Evolutionary conservation across 1,140 invertebrate species (phyloP).

Genomic region (Solen grandis): DNA sequence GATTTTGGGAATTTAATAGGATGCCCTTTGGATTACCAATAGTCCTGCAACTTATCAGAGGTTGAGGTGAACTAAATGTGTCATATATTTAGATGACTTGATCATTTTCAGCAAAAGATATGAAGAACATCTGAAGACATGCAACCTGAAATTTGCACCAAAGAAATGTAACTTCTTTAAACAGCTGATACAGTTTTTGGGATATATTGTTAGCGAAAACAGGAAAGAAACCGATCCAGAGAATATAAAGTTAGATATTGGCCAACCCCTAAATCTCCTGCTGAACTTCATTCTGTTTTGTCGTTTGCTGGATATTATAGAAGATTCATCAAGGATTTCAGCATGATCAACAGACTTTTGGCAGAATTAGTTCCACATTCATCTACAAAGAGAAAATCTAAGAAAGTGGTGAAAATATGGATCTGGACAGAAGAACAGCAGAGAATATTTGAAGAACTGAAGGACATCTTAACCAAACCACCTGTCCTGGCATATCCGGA

Average conservation of each 20-base stretch:
- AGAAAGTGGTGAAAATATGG: background rate
- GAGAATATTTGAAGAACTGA: slow-evolving; percentile 16
- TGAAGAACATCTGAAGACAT: too few relatives aligned
- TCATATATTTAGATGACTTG: too few relatives aligned
- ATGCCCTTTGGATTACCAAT: slow-evolving; percentile 12
- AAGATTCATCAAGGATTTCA: slow-evolving; percentile 74
- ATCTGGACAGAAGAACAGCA: slow-evolving; percentile 18
- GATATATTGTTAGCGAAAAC: slow-evolving; percentile 56
- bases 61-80: too few relatives aligned
- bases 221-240: slow-evolving; percentile 75
- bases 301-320: slow-evolving; percentile 80
- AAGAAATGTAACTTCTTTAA: slow-evolving; percentile 60
- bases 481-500: slow-evolving; percentile 36
- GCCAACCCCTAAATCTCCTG: slow-evolving; percentile 65
- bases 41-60: too few relatives aligned
- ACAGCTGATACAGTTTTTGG: slow-evolving; percentile 51
- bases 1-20: slow-evolving; percentile 2
- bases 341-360: slow-evolving; percentile 76
- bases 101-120: too few relatives aligned
- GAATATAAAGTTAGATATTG: slow-evolving; percentile 78
- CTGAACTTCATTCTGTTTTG: slow-evolving; percentile 80
- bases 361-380: slow-evolving; percentile 48
- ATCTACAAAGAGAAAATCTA: slow-evolving; percentile 17
- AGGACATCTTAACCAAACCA: slow-evolving; percentile 11
- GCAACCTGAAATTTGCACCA: slow-evolving; percentile 55